phyloP scores from a whole-genome alignment of 2,888 invertebrate genomes.

The Oithona nana region DNA sequence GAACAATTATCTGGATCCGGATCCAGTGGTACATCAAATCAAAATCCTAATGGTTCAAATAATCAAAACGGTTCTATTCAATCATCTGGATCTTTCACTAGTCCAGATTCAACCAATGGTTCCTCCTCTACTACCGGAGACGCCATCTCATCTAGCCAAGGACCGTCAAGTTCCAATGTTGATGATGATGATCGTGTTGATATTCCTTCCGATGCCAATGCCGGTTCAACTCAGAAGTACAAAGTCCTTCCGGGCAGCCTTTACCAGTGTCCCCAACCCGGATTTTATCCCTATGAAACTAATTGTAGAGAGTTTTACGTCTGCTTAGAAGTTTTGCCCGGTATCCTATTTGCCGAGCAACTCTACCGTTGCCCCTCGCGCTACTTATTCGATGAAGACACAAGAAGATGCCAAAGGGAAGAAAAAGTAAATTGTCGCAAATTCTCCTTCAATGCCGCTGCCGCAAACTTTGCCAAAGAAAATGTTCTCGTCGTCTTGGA shows the following conservation, averaged over 20 bases:
- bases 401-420: slow-evolving; percentile 5
- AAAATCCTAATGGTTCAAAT: too few species aligned
- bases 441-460: neutral
- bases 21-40: too few species aligned
- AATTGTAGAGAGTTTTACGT: slow-evolving; percentile 14
- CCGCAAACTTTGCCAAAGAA: neutral
- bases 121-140: too few species aligned
- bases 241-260: neutral
- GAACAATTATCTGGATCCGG: too few species aligned
- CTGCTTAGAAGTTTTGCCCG: slow-evolving; percentile 14
- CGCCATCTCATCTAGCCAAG: too few species aligned
- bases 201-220: too few species aligned
- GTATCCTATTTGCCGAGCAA: slow-evolving; percentile 7
- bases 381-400: slow-evolving; percentile 8
- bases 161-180: too few species aligned
- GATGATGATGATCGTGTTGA: too few species aligned
- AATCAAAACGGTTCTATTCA: too few species aligned
- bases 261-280: slow-evolving; percentile 10
- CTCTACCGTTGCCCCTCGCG: slow-evolving; percentile 11
- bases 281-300: neutral
- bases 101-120: too few species aligned
- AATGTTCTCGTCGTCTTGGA: slow-evolving; percentile 2
- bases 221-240: too few species aligned
- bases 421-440: slow-evolving; percentile 11
- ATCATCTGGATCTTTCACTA: too few species aligned